Conservation (phyloP, 2,797 vertebrate species). For the Pelochelys cantorii region DNA sequence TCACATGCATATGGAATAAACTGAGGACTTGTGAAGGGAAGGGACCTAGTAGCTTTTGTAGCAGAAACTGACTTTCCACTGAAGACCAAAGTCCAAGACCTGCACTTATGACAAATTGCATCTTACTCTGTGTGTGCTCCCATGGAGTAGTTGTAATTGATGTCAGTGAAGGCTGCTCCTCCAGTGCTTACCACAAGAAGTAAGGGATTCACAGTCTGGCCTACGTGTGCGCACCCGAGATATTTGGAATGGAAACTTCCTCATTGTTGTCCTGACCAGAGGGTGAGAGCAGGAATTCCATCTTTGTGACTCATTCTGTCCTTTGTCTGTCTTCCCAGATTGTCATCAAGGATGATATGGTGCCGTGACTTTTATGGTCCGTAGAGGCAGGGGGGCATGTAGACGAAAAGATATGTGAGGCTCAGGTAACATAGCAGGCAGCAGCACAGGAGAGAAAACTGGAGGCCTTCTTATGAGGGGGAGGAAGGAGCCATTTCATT, state of each 20-base stretch:
- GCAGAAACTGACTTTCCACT: not conserved
- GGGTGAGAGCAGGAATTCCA: not conserved
- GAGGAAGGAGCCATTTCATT: not conserved
- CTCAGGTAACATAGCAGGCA: not conserved
- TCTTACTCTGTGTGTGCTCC: not conserved
- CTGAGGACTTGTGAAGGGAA: accelerated
- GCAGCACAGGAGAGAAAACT: not conserved
- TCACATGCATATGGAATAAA: not conserved
- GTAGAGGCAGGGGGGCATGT: not conserved
- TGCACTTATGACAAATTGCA: not conserved
- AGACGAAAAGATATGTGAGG: no score
- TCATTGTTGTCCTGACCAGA: not conserved
- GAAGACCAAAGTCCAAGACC: not conserved
- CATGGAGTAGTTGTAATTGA: not conserved
- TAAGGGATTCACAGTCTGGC: not conserved
- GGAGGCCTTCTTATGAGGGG: not conserved
- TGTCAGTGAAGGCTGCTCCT: not conserved
- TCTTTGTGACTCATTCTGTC: not conserved
- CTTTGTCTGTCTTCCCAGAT: not conserved
- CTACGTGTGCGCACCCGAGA: not conserved
- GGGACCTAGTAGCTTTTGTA: not conserved
- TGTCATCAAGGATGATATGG: not conserved
- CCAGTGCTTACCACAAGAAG: not conserved
- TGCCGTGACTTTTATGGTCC: not conserved
- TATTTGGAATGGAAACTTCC: not conserved